Conservation (phyloP, 2,888 invertebrate genomes). For the Troides aeacus region DNA sequence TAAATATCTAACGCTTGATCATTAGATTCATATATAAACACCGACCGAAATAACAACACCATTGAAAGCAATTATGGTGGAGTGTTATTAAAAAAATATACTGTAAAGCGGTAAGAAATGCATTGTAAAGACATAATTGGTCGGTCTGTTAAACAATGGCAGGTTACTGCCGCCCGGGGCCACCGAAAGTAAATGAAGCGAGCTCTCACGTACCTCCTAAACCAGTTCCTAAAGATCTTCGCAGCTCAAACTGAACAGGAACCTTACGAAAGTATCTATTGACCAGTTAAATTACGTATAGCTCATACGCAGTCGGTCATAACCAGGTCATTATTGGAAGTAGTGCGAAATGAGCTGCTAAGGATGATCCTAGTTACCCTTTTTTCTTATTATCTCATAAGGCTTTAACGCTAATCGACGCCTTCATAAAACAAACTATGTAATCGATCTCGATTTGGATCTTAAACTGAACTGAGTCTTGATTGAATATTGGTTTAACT, state of each 20-base stretch:
- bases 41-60: constrained; percentile 29
- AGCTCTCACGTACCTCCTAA: constrained; percentile 59
- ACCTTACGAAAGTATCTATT: constrained; percentile 1
- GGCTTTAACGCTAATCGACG: too few relatives aligned
- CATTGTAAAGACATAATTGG: constrained; percentile 71
- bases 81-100: constrained; percentile 42
- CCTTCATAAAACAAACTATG: too few relatives aligned
- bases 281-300: background rate
- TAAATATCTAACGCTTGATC: constrained; percentile 22
- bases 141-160: constrained; percentile 67
- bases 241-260: background rate
- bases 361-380: background rate
- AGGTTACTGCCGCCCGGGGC: constrained; percentile 64
- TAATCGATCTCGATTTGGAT: too few relatives aligned
- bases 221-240: constrained; percentile 48
- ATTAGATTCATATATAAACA: constrained; percentile 28
- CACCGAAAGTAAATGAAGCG: constrained; percentile 63
- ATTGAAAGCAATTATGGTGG: constrained; percentile 32
- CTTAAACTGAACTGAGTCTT: too few relatives aligned
- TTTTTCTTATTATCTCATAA: too few relatives aligned
- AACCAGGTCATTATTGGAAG: background rate
- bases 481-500: too few relatives aligned
- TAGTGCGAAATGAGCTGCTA: background rate
- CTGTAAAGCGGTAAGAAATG: constrained; percentile 57
- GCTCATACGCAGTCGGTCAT: constrained; percentile 10